These are phyloP conservation scores for Pterophyllum scalare DNA, from an alignment of 2,113 vertebrate genomes.

Conservation along the genomic window DNA sequence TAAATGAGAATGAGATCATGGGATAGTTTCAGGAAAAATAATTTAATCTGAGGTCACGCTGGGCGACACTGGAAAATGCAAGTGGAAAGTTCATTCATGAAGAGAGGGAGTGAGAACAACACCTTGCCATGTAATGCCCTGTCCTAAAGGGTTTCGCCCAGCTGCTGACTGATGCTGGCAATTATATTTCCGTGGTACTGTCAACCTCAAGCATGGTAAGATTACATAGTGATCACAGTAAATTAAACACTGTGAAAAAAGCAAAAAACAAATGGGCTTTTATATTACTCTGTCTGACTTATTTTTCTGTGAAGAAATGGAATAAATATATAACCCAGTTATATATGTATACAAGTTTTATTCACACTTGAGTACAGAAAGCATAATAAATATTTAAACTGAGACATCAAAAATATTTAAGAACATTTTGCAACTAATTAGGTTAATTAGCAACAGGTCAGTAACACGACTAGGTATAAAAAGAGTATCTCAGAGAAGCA, in stretches of 20 bases:
- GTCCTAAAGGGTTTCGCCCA: constrained; percentile 1
- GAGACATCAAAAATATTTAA: not conserved
- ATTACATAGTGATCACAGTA: not conserved
- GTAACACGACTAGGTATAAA: not conserved
- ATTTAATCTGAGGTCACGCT: constrained; percentile 51
- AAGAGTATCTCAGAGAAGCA: not conserved
- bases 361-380: accelerated
- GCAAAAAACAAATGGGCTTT: not conserved
- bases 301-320: not conserved
- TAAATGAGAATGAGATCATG: constrained; percentile 61
- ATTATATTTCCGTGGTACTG: constrained; percentile 11
- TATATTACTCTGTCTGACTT: not conserved
- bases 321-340: not conserved
- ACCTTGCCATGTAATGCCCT: constrained; percentile 23
- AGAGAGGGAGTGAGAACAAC: constrained; percentile 45
- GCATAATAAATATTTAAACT: not conserved
- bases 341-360: too few relatives aligned
- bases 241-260: not conserved
- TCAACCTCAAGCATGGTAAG: not conserved
- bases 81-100: constrained; percentile 53
- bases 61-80: constrained; percentile 24
- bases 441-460: too few relatives aligned
- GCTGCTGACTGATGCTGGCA: constrained; percentile 12
- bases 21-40: constrained; percentile 47
- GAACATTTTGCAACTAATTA: too few relatives aligned